Base-by-base conservation (phyloP, 2,888 invertebrate genomes). In the Molorchus minor region DNA sequence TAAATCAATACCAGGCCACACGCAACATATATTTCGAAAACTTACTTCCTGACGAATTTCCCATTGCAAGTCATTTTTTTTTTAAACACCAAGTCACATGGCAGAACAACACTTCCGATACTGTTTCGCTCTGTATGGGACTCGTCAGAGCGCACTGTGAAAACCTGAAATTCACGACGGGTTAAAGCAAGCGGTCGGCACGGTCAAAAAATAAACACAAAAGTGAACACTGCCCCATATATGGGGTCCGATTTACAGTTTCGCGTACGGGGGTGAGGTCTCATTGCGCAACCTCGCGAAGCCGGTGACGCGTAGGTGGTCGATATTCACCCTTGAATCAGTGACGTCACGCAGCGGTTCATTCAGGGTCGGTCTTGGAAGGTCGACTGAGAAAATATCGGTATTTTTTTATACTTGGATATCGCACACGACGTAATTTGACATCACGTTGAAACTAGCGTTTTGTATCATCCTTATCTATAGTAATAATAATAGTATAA, bases 301-400 rank as follows among this genome's bases (percentile, higher is more conserved):
- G 16, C 53, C 52, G 15, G 45, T 72, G 70, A 70, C 71, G n/a
- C n/a, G 72, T 74, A 68, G 67, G 43, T 13, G 59, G 55, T 70
- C 68, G 66, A 69, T 71, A 68, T 62, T 62, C 68, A 56, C 61
- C 46, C 44, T 57, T 36, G 45, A 36, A 16, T 21, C 36, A 17
- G 61, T 71, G 73, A 73, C 73, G 73, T 71, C 67, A 65, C 44
- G 52, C 17, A 40, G 52, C 36, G 16, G 4, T 41, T 12, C 16
- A 30, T 30, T 49, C 25, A 30, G 29, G 33, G 33, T n/a, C n/a
- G n/a, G n/a, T n/a, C n/a, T n/a, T n/a, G n/a, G n/a, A n/a, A n/a
- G n/a, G n/a, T n/a, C n/a, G n/a, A n/a, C n/a, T n/a, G n/a, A n/a
- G n/a, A n/a, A n/a, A n/a, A n/a, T n/a, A n/a, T n/a, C n/a, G n/a